These are phyloP conservation scores for Girardia tigrina DNA, from an alignment of 2,888 invertebrate species.

Conservation along the genomic window DNA sequence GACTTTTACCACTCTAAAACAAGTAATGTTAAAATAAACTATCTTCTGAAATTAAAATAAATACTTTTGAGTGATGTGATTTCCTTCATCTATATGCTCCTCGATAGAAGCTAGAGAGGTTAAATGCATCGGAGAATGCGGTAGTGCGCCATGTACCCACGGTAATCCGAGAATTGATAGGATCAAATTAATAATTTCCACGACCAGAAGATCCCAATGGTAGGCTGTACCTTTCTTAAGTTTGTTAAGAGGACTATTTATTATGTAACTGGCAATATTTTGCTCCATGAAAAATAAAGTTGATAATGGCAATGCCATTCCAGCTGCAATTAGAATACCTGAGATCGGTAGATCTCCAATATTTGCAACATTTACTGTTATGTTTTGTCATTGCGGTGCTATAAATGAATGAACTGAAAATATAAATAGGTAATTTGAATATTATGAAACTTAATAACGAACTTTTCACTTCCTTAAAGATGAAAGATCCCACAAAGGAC, in stretches of 20 bases:
- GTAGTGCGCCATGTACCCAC: conserved; percentile 57
- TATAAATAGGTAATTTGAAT: too few species aligned
- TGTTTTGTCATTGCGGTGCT: neutral
- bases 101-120: conserved; percentile 56
- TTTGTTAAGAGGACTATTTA: conserved; percentile 56
- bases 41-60: conserved; percentile 37
- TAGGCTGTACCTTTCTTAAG: conserved; percentile 56
- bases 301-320: conserved; percentile 56
- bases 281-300: conserved; percentile 58
- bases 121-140: conserved; percentile 57
- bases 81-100: conserved; percentile 56
- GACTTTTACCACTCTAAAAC: conserved; percentile 52
- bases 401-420: conserved; percentile 29
- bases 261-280: conserved; percentile 56
- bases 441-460: too few species aligned
- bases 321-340: conserved; percentile 51
- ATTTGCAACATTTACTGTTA: neutral
- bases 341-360: neutral
- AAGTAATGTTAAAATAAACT: too few species aligned
- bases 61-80: conserved; percentile 56
- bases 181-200: conserved; percentile 55
- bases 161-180: conserved; percentile 55
- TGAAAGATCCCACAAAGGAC: conserved; percentile 55
- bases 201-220: conserved; percentile 56
- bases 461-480: conserved; percentile 55